A percentile compares a stretch with the other conserved stretches of the same genome.
These are phyloP conservation scores for Nasua narica DNA, from an alignment of 2,797 vertebrate species.

Conservation along the genomic window DNA sequence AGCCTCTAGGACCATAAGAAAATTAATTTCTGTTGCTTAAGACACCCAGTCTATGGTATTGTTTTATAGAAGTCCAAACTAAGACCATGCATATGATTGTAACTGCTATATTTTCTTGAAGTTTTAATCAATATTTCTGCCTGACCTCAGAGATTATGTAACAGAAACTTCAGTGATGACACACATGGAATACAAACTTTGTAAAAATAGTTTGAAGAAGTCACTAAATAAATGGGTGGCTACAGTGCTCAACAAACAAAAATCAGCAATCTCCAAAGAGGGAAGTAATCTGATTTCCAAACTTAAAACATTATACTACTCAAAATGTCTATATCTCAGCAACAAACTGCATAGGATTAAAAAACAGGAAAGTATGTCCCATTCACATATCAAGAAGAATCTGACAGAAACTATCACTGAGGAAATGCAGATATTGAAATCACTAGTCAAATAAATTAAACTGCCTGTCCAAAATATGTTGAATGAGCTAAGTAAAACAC, in stretches of 20 bases:
- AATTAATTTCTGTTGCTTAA: neutral
- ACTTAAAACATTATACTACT: neutral
- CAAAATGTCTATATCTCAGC: neutral
- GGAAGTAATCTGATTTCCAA: neutral
- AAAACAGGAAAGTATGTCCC: neutral
- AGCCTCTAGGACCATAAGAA: neutral
- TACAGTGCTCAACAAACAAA: neutral
- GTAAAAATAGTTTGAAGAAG: neutral
- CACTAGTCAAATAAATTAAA: neutral
- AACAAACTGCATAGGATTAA: neutral
- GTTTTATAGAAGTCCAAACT: neutral
- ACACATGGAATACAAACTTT: neutral
- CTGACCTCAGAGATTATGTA: neutral
- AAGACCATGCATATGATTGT: neutral
- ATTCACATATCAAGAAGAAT: neutral
- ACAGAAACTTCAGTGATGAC: neutral
- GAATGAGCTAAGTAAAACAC: neutral
- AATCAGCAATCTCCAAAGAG: neutral
- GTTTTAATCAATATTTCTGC: neutral
- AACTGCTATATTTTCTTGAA: neutral
- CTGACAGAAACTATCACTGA: neutral
- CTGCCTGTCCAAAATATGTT: neutral
- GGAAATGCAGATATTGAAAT: neutral
- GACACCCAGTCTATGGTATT: neutral
- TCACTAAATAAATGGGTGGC: neutral